Percentiles rank a stretch among this genome's conserved stretches.
Conservation (phyloP, 2,113 vertebrate species). For the Sapayoa aenigma region DNA sequence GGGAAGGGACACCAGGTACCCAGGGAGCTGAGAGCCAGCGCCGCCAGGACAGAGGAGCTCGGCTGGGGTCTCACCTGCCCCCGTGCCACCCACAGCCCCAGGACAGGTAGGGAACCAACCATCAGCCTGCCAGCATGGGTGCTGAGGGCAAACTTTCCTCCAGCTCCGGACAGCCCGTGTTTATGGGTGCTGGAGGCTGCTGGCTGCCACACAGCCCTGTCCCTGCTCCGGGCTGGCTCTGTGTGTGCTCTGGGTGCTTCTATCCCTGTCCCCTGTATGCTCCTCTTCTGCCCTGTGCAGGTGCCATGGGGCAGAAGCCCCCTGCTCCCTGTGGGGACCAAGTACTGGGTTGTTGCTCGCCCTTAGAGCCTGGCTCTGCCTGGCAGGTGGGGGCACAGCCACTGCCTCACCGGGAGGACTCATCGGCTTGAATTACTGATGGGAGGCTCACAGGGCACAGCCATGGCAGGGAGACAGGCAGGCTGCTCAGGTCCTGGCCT, state of each 20-base stretch:
- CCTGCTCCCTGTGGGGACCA: neutral
- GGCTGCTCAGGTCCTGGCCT: neutral
- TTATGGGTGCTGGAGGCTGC: neutral
- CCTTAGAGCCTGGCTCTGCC: neutral
- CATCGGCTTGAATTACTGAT: neutral
- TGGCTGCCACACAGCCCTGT: neutral
- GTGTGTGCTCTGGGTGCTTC: accelerated
- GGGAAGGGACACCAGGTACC: neutral
- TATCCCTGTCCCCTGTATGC: neutral
- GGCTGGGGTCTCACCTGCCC: neutral
- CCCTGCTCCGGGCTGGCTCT: accelerated
- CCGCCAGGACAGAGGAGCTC: neutral
- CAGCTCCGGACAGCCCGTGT: accelerated
- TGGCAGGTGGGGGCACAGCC: accelerated
- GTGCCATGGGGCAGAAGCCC: neutral
- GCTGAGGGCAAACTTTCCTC: neutral
- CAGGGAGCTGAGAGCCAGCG: neutral
- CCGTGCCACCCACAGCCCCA: neutral
- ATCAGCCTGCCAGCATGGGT: neutral
- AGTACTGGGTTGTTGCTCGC: neutral
- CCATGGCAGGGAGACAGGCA: accelerated
- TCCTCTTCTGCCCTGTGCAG: accelerated
- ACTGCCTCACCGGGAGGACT: neutral
- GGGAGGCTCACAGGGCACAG: neutral
- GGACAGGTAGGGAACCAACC: slow-evolving; percentile 17